Base-by-base conservation (phyloP, 1,140 invertebrate species). In the Paracyclopina nana region DNA sequence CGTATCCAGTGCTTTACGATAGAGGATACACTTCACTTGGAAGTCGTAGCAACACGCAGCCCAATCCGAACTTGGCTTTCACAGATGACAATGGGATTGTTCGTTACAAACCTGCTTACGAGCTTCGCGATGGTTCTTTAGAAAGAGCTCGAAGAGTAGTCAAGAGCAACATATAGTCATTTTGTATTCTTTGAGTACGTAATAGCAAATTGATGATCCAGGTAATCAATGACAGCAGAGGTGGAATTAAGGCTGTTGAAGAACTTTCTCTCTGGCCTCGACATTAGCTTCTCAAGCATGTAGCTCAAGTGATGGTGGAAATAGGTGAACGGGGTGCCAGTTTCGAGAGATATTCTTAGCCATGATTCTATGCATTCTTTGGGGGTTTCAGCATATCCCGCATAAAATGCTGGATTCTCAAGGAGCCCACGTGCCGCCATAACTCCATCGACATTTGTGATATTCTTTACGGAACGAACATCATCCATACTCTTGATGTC, bases 241-340 rank as follows among this genome's bases (percentile, higher is more conserved):
- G 74, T 78, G 54, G 68, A 75, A 52, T 70, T 72, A 22, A 91
- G 65, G 55, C 71, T 71, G 68, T 91, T 92, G 60, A 91, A 88
- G 44, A 76, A 63, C 55, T 71, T 62, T 56, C 78, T 75, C 58
- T 82, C 72, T 42, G 71, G 62, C 56, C 75, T 79, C 4, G 72
- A 67, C 54, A 90, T 67, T 31, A 79, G 60, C 64, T 79, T 80
- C 62, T 87, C 82, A 56, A 85, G 65, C 90, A 95, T 95, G 61
- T 87, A 90, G 40, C 85, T 81, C 45, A 94, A 70, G 68, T 94
- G 88, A 62, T 91, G 84, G 67, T 94, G 88, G 60, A 92, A 86
- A 61, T 72, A 77, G 51, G 78, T 72, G 66, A 86, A 88, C 30
- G 72, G 70, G 56, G 76, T 69, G 63, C 68, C 71, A 61, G 60